Evolutionary conservation across 64 coral and sea anemone genomes (phyloP).

Genomic region (Orbicella faveolata): DNA sequence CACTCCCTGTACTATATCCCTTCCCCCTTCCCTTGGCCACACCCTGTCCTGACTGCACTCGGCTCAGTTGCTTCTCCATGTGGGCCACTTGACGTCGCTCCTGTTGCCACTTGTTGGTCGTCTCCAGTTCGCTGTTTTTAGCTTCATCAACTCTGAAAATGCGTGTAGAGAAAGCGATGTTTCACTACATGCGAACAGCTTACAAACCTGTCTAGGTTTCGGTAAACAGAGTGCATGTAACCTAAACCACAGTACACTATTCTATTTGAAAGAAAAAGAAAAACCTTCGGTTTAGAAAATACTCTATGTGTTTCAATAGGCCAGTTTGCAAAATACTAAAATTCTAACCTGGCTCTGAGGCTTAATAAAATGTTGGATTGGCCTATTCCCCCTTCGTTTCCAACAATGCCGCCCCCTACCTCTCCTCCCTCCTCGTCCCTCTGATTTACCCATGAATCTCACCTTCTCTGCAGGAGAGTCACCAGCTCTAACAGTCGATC

Average conservation of each 20-base stretch:
- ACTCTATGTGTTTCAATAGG: too few relatives aligned
- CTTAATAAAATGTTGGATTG: too few relatives aligned
- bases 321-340: too few relatives aligned
- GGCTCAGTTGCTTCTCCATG: conserved; percentile 75
- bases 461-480: conserved; percentile 83
- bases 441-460: not conserved
- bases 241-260: too few relatives aligned
- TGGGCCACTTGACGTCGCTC: conserved; percentile 68
- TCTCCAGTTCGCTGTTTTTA: conserved; percentile 53
- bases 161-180: too few relatives aligned
- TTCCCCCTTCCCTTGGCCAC: conserved; percentile 41
- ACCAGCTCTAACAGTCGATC: conserved; percentile 86
- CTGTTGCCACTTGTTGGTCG: conserved; percentile 60
- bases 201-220: too few relatives aligned
- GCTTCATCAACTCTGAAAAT: conserved; percentile 65
- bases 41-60: conserved; percentile 44
- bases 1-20: conserved; percentile 15
- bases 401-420: not conserved
- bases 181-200: too few relatives aligned
- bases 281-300: too few relatives aligned
- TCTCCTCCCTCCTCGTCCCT: not conserved
- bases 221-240: too few relatives aligned
- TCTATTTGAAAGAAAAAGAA: too few relatives aligned
- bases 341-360: too few relatives aligned
- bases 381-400: too few relatives aligned